These are phyloP conservation scores for Bothrops jararaca DNA, from an alignment of 2,113 vertebrate genomes.

Conservation along the genomic window DNA sequence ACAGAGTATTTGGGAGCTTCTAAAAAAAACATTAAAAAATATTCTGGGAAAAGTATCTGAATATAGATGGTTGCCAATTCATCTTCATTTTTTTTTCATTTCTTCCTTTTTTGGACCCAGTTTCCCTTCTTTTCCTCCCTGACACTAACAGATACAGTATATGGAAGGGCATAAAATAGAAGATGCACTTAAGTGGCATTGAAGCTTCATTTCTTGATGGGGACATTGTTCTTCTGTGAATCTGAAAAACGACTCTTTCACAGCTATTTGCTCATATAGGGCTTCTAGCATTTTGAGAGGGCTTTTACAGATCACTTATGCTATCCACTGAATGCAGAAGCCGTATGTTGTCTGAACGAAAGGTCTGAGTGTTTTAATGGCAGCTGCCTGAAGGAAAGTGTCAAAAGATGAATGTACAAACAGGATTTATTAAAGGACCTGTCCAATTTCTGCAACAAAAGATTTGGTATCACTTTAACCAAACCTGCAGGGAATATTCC, in stretches of 20 bases:
- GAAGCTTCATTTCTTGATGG: conserved; percentile 61
- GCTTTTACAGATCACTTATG: conserved; percentile 52
- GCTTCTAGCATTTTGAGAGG: conserved; percentile 55
- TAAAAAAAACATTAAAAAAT: conserved; percentile 7
- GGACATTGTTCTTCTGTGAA: conserved; percentile 55
- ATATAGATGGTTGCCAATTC: conserved; percentile 1
- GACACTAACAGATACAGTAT: conserved; percentile 58
- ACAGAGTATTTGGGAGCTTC: background rate
- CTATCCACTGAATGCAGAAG: conserved; percentile 24
- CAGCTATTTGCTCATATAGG: conserved; percentile 45
- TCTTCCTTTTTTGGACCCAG: conserved; percentile 17
- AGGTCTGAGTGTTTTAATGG: conserved; percentile 48
- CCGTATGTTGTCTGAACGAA: conserved; percentile 30
- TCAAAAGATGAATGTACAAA: conserved; percentile 58
- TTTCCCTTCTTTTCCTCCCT: background rate
- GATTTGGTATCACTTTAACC: conserved; percentile 53
- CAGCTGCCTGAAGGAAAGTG: conserved; percentile 50
- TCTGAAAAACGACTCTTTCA: conserved; percentile 59
- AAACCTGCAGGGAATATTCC: conserved; percentile 44
- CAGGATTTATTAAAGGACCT: conserved; percentile 62
- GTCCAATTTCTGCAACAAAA: conserved; percentile 51
- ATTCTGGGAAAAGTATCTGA: conserved; percentile 3
- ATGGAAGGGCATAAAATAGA: conserved; percentile 53
- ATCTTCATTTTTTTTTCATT: background rate
- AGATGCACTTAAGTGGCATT: conserved; percentile 56